These are phyloP conservation scores for Aldrovandia affinis DNA, from an alignment of 2,797 vertebrate species.

Conservation along the genomic window DNA sequence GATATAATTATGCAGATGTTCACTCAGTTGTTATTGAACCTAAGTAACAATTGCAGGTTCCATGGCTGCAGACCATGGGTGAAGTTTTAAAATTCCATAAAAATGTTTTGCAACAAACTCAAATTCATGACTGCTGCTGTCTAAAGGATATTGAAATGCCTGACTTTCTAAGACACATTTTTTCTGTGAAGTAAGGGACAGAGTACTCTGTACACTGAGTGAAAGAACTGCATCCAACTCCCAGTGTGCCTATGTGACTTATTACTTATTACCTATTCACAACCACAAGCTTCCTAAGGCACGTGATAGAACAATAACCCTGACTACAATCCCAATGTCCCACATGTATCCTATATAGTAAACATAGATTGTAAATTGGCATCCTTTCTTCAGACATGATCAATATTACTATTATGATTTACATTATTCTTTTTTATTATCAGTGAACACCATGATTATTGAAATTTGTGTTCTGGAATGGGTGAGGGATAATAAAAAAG, in stretches of 20 bases:
- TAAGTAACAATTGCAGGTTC: background rate
- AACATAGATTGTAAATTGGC: background rate
- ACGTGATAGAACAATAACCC: background rate
- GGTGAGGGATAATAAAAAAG: too few relatives aligned
- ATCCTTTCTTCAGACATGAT: background rate
- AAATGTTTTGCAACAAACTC: background rate
- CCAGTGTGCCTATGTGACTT: background rate
- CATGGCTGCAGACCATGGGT: background rate
- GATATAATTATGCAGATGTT: background rate
- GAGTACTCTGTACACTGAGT: background rate
- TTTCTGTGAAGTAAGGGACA: background rate
- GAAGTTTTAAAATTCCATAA: background rate
- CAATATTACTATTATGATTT: too few relatives aligned
- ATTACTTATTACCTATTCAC: background rate
- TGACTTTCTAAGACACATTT: background rate
- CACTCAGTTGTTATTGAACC: background rate
- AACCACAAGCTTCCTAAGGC: background rate
- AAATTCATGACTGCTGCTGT: background rate
- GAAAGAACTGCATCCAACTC: background rate
- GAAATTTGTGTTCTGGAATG: too few relatives aligned
- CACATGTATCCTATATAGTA: background rate
- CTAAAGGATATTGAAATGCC: background rate
- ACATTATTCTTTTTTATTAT: too few relatives aligned
- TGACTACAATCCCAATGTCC: background rate
- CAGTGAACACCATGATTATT: too few relatives aligned